These are phyloP conservation scores for Pollenia labialis DNA, from an alignment of 2,888 invertebrate genomes.

Conservation along the genomic window DNA sequence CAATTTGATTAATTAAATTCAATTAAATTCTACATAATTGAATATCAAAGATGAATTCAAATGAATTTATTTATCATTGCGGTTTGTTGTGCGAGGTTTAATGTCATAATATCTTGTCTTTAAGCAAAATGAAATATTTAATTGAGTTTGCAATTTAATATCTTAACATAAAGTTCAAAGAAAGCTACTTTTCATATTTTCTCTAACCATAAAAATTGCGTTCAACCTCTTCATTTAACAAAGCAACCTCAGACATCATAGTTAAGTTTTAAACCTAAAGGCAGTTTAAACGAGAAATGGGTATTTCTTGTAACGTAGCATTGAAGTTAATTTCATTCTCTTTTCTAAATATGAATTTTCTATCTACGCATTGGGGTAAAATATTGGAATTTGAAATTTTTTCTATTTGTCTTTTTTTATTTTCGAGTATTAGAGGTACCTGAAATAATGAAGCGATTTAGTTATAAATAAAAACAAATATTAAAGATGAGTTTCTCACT, in stretches of 20 bases:
- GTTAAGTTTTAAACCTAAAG: constrained; percentile 25
- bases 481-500: no score
- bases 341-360: background rate
- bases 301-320: constrained; percentile 10
- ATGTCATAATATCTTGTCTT: background rate
- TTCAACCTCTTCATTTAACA: no score
- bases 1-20: constrained; percentile 18
- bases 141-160: background rate
- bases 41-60: background rate
- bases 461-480: no score
- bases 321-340: constrained; percentile 56
- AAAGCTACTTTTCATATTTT: no score
- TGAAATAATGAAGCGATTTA: no score
- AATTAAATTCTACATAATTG: background rate
- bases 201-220: no score
- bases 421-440: no score
- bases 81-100: background rate
- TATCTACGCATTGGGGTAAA: no score
- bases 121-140: constrained; percentile 7
- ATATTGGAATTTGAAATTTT: no score
- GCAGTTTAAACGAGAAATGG: constrained; percentile 29
- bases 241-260: no score
- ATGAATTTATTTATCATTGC: background rate
- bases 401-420: no score
- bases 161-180: background rate